A percentile compares a stretch with the other conserved stretches of the same genome.
These are phyloP conservation scores for Troilus luridus DNA, from an alignment of 2,888 invertebrate species.

Conservation along the genomic window DNA sequence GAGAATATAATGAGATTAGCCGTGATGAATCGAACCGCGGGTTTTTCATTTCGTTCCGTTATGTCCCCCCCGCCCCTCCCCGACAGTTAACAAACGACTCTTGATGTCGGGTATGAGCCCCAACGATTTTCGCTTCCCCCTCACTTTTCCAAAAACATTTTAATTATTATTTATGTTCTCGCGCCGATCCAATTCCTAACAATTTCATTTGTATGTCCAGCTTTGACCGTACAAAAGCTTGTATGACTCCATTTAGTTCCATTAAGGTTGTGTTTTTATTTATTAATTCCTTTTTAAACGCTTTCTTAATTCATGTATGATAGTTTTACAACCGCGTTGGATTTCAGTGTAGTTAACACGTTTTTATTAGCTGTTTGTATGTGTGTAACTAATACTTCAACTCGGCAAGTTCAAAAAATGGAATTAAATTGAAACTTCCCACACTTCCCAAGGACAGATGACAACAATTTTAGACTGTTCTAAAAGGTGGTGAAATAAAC, in stretches of 20 bases:
- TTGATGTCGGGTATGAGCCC: constrained; percentile 21
- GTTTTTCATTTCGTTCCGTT: constrained; percentile 58
- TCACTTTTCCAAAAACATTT: constrained; percentile 23
- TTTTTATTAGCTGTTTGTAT: too few species aligned
- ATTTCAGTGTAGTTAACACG: too few species aligned
- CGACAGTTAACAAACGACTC: constrained; percentile 58
- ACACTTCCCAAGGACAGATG: too few species aligned
- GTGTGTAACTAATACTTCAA: too few species aligned
- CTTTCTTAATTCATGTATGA: too few species aligned
- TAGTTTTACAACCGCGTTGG: too few species aligned
- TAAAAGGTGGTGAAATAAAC: too few species aligned
- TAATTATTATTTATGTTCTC: constrained; percentile 28
- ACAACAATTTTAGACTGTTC: too few species aligned
- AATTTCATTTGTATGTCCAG: neutral
- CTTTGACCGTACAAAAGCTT: neutral
- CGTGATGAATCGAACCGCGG: constrained; percentile 55
- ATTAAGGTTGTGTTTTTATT: neutral
- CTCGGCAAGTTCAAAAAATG: too few species aligned
- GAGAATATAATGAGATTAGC: constrained; percentile 58
- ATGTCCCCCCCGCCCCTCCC: too few species aligned
- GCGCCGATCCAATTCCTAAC: neutral
- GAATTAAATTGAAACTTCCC: too few species aligned
- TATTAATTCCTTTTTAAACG: neutral
- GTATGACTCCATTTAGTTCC: constrained; percentile 1
- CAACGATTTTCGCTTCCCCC: neutral